A percentile compares a stretch with the other conserved stretches of the same genome.
phyloP scores from a whole-genome alignment of 2,113 vertebrate species.

The Aldabrachelys gigantea region DNA sequence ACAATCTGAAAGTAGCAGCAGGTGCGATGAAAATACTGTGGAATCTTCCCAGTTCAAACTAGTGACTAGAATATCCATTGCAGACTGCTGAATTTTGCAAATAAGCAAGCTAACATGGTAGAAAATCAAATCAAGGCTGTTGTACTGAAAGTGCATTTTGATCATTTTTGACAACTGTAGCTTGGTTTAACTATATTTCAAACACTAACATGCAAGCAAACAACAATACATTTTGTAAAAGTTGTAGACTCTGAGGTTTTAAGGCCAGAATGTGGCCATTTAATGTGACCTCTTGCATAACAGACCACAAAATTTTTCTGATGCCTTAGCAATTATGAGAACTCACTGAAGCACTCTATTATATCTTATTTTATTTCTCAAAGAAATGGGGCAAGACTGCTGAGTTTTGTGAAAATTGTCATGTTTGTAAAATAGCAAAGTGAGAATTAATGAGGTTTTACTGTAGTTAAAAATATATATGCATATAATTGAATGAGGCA shows the following conservation, averaged over 20 bases:
- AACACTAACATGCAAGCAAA: neutral
- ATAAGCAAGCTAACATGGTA: neutral
- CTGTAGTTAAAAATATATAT: neutral
- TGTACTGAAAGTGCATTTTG: neutral
- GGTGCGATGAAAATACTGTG: neutral
- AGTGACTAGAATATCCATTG: neutral
- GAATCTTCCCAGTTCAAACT: neutral
- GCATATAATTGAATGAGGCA: neutral
- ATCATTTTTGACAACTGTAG: neutral
- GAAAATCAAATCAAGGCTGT: neutral
- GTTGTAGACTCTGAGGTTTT: neutral
- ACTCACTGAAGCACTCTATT: neutral
- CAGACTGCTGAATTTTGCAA: neutral
- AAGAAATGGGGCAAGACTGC: neutral
- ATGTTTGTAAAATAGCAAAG: neutral
- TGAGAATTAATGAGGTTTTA: neutral
- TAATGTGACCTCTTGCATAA: accelerated
- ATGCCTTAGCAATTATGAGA: neutral
- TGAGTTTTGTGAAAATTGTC: neutral
- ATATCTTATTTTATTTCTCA: neutral
- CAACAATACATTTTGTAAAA: neutral
- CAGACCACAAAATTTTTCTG: neutral
- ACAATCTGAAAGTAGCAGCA: neutral
- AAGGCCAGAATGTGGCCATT: neutral
- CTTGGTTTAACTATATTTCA: neutral